Evolutionary conservation across 2,888 invertebrate genomes (phyloP).

Genomic region (Drosophila longiperda): DNA sequence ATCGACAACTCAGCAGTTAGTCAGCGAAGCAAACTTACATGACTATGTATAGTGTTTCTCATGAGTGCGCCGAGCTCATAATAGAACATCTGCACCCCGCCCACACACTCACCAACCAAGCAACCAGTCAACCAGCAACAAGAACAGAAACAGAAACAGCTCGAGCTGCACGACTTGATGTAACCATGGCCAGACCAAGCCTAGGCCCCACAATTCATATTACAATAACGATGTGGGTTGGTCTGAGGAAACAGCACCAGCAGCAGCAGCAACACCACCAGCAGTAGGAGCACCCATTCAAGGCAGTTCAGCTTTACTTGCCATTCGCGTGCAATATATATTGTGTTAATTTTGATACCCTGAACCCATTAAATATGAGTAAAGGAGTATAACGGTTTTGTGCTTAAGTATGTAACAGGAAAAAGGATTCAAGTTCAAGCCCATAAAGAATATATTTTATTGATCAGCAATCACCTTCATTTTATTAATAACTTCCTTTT

Average conservation of each 20-base stretch:
- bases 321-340: conserved; percentile 59
- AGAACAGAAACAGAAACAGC: conserved; percentile 11
- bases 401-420: background rate
- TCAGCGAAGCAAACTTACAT: conserved; percentile 53
- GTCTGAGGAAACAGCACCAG: conserved; percentile 48
- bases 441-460: background rate
- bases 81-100: conserved; percentile 36
- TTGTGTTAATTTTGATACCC: conserved; percentile 65
- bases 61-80: conserved; percentile 23
- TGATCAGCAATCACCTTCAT: conserved; percentile 21
- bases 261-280: conserved; percentile 25
- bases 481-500: conserved; percentile 14
- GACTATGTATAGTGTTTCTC: conserved; percentile 58
- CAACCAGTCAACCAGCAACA: conserved; percentile 1
- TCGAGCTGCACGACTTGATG: conserved; percentile 22
- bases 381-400: background rate
- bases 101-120: conserved; percentile 40
- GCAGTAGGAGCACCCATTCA: conserved; percentile 2
- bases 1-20: conserved; percentile 22
- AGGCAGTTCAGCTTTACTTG: conserved; percentile 19
- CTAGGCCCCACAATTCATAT: conserved; percentile 63
- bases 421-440: background rate
- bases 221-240: conserved; percentile 77
- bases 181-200: conserved; percentile 31
- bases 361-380: background rate